Percentiles rank a stretch among this genome's conserved stretches.
These are phyloP conservation scores for Botrylloides violaceus DNA, from an alignment of 23 tunicate genomes.

Conservation along the genomic window DNA sequence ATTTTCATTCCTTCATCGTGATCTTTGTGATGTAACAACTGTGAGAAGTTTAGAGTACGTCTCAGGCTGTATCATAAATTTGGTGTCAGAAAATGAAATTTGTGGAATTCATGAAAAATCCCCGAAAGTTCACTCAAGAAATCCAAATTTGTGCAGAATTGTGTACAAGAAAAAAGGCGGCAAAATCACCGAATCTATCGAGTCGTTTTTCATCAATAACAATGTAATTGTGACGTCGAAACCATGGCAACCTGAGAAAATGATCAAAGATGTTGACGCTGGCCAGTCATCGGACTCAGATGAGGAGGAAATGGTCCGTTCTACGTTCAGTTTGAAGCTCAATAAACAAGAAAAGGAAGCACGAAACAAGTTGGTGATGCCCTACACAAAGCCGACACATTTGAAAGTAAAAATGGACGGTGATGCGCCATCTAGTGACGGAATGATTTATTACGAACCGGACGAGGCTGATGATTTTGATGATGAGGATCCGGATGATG, in stretches of 20 bases:
- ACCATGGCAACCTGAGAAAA: not conserved
- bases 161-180: conserved; percentile 12
- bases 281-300: not conserved
- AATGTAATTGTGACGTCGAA: not conserved
- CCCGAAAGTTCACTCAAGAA: not conserved
- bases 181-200: not conserved
- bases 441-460: conserved; percentile 57
- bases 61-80: not conserved
- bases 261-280: not conserved
- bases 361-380: conserved; percentile 48
- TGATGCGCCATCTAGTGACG: not conserved
- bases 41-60: not conserved
- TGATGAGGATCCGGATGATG: conserved; percentile 94
- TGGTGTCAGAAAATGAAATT: conserved; percentile 1
- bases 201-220: not conserved
- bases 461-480: conserved; percentile 82
- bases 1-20: conserved; percentile 9
- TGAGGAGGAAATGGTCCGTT: not conserved
- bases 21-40: not conserved
- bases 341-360: conserved; percentile 33
- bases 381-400: conserved; percentile 41
- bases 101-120: not conserved
- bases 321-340: conserved; percentile 51
- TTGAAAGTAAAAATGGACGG: conserved; percentile 24
- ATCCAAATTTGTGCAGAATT: conserved; percentile 1